phyloP scores from a whole-genome alignment of 2,888 invertebrate genomes.

The Xestobium rufovillosum region DNA sequence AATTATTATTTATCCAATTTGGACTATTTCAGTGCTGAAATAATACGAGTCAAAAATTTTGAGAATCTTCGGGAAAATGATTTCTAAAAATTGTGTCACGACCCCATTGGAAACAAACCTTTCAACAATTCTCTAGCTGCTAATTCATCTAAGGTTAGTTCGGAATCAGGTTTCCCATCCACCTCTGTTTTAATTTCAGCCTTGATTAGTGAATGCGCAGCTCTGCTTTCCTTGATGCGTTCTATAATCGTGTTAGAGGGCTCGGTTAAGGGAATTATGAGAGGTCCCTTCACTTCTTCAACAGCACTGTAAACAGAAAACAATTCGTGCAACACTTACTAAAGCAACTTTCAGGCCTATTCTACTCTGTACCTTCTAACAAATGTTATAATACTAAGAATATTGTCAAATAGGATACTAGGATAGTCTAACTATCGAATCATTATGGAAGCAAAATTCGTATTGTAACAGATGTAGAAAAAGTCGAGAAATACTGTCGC shows the following conservation, averaged over 20 bases:
- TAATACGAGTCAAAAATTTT: neutral
- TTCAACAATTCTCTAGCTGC: constrained; percentile 66
- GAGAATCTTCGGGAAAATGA: neutral
- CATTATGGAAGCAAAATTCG: too few species aligned
- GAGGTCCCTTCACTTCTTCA: constrained; percentile 45
- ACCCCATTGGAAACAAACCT: constrained; percentile 36
- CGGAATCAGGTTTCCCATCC: constrained; percentile 34
- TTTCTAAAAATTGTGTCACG: constrained; percentile 7
- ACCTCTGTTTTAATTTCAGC: constrained; percentile 18
- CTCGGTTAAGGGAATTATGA: constrained; percentile 62
- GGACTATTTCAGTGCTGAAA: too few species aligned
- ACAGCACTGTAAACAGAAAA: constrained; percentile 45
- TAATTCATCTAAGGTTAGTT: constrained; percentile 56
- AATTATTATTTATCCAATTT: too few species aligned
- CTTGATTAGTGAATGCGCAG: constrained; percentile 33
- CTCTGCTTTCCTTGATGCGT: constrained; percentile 48
- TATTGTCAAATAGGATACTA: too few species aligned
- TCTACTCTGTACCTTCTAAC: constrained; percentile 9
- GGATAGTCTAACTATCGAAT: too few species aligned
- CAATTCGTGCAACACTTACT: constrained; percentile 10
- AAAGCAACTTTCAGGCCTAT: constrained; percentile 7
- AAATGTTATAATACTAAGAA: constrained; percentile 18
- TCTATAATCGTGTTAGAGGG: constrained; percentile 43
- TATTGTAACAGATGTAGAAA: too few species aligned
- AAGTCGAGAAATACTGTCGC: too few species aligned